A percentile compares a stretch with the other conserved stretches of the same genome.
phyloP scores from a whole-genome alignment of 2,113 vertebrate genomes.

The Apistogramma diplotaenia region DNA sequence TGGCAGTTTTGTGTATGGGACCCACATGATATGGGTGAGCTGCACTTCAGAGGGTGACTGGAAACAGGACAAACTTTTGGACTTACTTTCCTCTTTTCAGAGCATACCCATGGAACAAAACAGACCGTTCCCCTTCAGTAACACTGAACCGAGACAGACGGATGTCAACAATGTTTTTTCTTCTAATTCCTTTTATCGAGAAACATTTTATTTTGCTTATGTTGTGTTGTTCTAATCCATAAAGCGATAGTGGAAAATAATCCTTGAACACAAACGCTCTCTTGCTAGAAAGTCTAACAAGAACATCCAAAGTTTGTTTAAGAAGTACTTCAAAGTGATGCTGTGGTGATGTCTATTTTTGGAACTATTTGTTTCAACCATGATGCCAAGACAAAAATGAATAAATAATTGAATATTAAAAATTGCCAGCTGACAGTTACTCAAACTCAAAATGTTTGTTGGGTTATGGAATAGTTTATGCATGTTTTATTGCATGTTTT shows the following conservation, averaged over 20 bases:
- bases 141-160: too few relatives aligned
- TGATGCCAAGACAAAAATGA: too few relatives aligned
- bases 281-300: too few relatives aligned
- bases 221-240: not conserved
- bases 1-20: not conserved
- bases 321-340: too few relatives aligned
- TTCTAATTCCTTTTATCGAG: not conserved
- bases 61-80: not conserved
- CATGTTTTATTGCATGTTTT: not conserved
- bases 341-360: too few relatives aligned
- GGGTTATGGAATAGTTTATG: not conserved
- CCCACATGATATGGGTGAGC: constrained; percentile 10
- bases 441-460: too few relatives aligned
- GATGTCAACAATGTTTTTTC: not conserved
- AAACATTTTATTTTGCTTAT: not conserved
- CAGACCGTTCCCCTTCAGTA: not conserved
- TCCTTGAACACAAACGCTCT: not conserved
- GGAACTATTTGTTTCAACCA: too few relatives aligned
- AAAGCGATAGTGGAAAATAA: not conserved
- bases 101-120: not conserved
- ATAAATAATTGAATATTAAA: too few relatives aligned
- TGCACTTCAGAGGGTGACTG: not conserved
- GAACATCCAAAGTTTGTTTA: too few relatives aligned
- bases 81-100: not conserved
- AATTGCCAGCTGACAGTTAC: too few relatives aligned